Conservation (phyloP, 1,140 invertebrate species). For the Bombus sylvicola region DNA sequence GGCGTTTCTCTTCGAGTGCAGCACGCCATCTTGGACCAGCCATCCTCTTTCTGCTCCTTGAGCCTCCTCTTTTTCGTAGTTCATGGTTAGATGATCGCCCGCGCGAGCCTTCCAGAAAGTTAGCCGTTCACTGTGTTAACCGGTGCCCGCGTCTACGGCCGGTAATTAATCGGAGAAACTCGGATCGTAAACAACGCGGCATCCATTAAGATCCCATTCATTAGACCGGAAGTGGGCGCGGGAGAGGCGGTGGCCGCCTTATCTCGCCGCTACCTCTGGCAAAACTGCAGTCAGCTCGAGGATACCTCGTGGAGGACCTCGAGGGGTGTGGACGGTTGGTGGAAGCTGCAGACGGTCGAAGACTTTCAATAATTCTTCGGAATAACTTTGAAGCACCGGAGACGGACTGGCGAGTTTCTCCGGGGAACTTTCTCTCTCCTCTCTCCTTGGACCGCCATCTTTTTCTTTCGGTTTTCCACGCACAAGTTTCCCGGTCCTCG, state of each 20-base stretch:
- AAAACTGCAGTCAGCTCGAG: constrained; percentile 48
- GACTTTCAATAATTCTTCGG: constrained; percentile 76
- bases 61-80: background rate
- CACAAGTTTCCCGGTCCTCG: constrained; percentile 61
- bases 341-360: constrained; percentile 33
- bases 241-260: constrained; percentile 36
- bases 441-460: constrained; percentile 20
- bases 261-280: constrained; percentile 27
- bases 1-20: constrained; percentile 9
- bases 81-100: constrained; percentile 50
- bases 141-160: constrained; percentile 50
- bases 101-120: constrained; percentile 58
- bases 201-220: constrained; percentile 78
- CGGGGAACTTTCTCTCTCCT: constrained; percentile 58
- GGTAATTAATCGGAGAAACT: constrained; percentile 78
- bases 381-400: constrained; percentile 71
- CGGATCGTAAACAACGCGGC: constrained; percentile 77
- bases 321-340: background rate
- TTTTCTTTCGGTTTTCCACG: constrained; percentile 39
- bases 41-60: too few relatives aligned
- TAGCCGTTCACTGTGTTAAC: constrained; percentile 65
- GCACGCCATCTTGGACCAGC: constrained; percentile 20
- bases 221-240: constrained; percentile 73
- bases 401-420: constrained; percentile 66
- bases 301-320: constrained; percentile 48